phyloP scores from a whole-genome alignment of 2,113 vertebrate genomes.

The Suncus etruscus region DNA sequence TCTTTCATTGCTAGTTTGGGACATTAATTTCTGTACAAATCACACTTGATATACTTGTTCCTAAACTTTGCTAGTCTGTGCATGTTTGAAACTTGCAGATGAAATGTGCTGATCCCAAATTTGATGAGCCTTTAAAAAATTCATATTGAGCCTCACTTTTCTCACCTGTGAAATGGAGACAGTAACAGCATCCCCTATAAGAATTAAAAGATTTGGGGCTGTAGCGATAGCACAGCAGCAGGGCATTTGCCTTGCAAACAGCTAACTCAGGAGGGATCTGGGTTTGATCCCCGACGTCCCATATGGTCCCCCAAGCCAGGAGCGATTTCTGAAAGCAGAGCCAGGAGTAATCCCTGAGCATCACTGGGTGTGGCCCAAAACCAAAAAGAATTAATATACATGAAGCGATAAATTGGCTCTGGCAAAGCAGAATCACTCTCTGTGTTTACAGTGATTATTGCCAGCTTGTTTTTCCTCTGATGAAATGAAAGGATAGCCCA shows the following conservation, averaged over 20 bases:
- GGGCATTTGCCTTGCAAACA: too few species aligned
- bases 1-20: background rate
- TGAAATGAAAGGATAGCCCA: background rate
- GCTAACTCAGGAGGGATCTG: too few species aligned
- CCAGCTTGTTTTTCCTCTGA: background rate
- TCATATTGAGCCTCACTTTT: background rate
- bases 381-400: too few species aligned
- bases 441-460: background rate
- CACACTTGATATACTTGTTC: background rate
- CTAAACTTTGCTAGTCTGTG: background rate
- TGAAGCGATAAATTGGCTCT: background rate
- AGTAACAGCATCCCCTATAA: accelerated
- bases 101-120: too few species aligned
- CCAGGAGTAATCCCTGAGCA: too few species aligned
- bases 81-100: background rate
- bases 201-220: background rate
- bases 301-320: too few species aligned
- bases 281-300: too few species aligned
- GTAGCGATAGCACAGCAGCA: too few species aligned
- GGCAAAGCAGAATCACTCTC: background rate
- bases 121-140: background rate
- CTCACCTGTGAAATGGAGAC: background rate
- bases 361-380: too few species aligned
- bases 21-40: background rate
- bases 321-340: too few species aligned